Evolutionary conservation across 2,113 vertebrate species (phyloP), one percentile per base, ranked within the genome.

Genomic region (Lamprologus callipterus): DNA sequence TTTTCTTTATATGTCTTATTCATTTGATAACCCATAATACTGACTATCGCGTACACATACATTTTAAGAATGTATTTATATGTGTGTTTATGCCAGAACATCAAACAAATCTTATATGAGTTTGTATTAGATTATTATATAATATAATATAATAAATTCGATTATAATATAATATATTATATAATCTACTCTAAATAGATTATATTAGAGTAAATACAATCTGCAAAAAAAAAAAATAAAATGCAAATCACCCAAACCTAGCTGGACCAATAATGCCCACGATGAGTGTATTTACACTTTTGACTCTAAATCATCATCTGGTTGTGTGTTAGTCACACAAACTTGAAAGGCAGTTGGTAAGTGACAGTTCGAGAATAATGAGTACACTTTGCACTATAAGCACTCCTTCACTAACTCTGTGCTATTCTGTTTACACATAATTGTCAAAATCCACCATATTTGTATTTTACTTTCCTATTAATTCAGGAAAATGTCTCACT

Each of bases 341-440:
- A 57, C 55, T 28, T 57, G 2, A 57, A 57, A 57, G 23, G 55
- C 13, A 57, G 55, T 28, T 28, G 5, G 23, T 57, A 16, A 26
- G 55, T 58, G 55, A 58, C 54, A 57, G 23, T 57, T 57, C 3
- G 26, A 57, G 13, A 58, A 28, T 58, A 28, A 2, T 58, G 55
- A 58, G 23, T 16, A 2, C 55, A 58, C 0, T 58, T 58, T 28
- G 55, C 55, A 58, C 55, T 58, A 0, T 58, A 58, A 58, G 13
- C 23, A 16, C 55, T 58, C 55, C 8, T 28, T 16, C 55, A 58
- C 23, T 16, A 58, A 58, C 26, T 57, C 23, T 57, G 55, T 28
- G 55, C 55, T 57, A 9, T 57, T 57, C 54, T 57, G 0, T 57
- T 57, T 57, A 26, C 7, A 57, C 54, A 57, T 14, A 57, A 8